Evolutionary conservation across 2,113 vertebrate species (phyloP).

Genomic region (Hepsetus odoe): DNA sequence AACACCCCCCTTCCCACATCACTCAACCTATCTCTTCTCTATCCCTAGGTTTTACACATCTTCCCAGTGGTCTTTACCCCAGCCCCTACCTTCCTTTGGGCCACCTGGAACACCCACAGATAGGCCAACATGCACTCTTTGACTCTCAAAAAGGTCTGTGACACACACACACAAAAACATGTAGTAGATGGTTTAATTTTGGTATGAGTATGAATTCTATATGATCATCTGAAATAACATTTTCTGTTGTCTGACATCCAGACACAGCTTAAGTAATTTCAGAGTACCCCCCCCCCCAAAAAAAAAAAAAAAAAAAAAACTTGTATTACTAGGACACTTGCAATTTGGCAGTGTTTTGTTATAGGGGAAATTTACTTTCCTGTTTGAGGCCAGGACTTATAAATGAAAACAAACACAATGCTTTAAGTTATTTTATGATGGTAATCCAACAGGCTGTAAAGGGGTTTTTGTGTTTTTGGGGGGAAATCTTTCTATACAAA

Average conservation of each 20-base stretch:
- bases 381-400: not conserved
- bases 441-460: not conserved
- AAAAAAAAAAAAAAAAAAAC: too few species aligned
- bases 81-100: conserved; percentile 90
- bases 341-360: too few species aligned
- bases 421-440: not conserved
- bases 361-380: not conserved
- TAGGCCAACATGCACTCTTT: conserved; percentile 89
- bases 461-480: too few species aligned
- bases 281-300: too few species aligned
- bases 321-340: too few species aligned
- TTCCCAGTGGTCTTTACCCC: conserved; percentile 87
- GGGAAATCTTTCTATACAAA: not conserved
- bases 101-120: conserved; percentile 87
- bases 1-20: too few species aligned
- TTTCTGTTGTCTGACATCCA: conserved; percentile 8
- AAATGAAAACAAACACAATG: too few species aligned
- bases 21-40: conserved; percentile 52
- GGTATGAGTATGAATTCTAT: not conserved
- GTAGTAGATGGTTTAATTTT: not conserved
- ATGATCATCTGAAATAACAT: not conserved
- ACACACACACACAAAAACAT: not conserved
- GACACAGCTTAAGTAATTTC: too few species aligned
- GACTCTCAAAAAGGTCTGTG: conserved; percentile 93
- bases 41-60: conserved; percentile 84